Base-by-base conservation (phyloP, 2,113 vertebrate species). In the Scortum barcoo region DNA sequence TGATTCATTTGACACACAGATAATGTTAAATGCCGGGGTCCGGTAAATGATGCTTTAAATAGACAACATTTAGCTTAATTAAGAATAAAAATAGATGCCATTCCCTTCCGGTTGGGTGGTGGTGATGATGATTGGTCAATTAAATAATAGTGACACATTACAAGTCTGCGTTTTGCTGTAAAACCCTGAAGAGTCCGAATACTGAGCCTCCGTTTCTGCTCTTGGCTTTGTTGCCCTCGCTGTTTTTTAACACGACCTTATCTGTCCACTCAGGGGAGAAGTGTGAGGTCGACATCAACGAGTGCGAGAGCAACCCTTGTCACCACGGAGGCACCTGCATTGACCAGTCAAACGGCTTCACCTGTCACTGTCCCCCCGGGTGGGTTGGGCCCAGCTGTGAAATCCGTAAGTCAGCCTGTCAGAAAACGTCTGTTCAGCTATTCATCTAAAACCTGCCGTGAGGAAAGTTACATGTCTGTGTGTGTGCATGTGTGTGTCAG, bases 351-450 rank as follows among this genome's bases (percentile, higher is more conserved):
- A 97, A 97, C 30, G 95, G 98, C 70, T 99, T 97, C 53, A 96
- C 90, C 80, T 99, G 98, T 85, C 98, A 98, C 86, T 99, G 98
- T 84, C 96, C 95, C 0, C 97, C 96, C 1, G 97, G 97, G 62
- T 99, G 98, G 98, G 97, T 99, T 3, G 98, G 98, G n/a, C 95
- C 97, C 65, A 97, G 95, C 95, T 99, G 98, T 26, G 98, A 99
- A 93, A 99, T 99, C 94, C 96, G 98, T 99, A 93, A 97, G 98
- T 99, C 69, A 46, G 30, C 58, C 57, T 80, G 74, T 75, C 71
- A 73, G 7, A 72, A 42, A 74, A 44, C 9, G 7, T 44, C 10
- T 67, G 50, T 24, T 66, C 17, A 44, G 19, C 17, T 57, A 74
- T 85, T 70, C 22, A 56, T 72, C 26, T 54, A 16, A 81, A 72